phyloP scores from a whole-genome alignment of 1,140 invertebrate genomes.

The Caligus rogercresseyi region DNA sequence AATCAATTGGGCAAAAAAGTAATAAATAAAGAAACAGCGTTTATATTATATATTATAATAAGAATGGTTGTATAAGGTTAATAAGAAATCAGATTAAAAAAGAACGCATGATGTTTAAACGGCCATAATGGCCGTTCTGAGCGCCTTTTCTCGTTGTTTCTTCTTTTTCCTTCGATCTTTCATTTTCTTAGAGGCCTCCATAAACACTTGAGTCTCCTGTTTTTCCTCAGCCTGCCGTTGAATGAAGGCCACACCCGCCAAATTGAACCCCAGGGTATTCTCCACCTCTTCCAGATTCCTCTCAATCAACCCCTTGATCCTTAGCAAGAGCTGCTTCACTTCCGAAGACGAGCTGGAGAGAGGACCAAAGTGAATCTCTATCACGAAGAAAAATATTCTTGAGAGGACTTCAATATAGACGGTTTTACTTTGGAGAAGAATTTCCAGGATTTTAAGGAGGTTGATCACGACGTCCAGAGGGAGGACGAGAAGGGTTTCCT shows the following conservation, averaged over 20 bases:
- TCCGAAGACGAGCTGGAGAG: constrained; percentile 48
- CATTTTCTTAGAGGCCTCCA: constrained; percentile 48
- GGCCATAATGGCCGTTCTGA: constrained; percentile 46
- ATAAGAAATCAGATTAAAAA: too few species aligned
- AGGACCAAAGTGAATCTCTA: constrained; percentile 66
- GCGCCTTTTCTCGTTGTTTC: constrained; percentile 43
- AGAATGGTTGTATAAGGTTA: too few species aligned
- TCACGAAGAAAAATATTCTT: constrained; percentile 54
- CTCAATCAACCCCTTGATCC: constrained; percentile 40
- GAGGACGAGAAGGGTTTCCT: constrained; percentile 66
- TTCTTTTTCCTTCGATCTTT: constrained; percentile 46
- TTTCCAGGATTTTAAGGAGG: constrained; percentile 50
- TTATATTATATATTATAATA: too few species aligned
- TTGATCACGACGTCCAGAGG: constrained; percentile 63
- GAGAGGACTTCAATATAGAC: constrained; percentile 54
- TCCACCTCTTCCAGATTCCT: constrained; percentile 43
- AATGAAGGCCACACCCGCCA: constrained; percentile 57
- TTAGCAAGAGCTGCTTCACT: constrained; percentile 47
- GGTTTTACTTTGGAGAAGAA: constrained; percentile 38
- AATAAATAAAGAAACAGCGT: too few species aligned
- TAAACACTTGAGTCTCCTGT: constrained; percentile 62
- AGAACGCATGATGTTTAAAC: too few species aligned
- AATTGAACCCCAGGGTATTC: constrained; percentile 71
- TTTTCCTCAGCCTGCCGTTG: constrained; percentile 55
- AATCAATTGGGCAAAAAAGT: too few species aligned